These are phyloP conservation scores for Dromas ardeola DNA, from an alignment of 2,113 vertebrate genomes.

Conservation along the genomic window DNA sequence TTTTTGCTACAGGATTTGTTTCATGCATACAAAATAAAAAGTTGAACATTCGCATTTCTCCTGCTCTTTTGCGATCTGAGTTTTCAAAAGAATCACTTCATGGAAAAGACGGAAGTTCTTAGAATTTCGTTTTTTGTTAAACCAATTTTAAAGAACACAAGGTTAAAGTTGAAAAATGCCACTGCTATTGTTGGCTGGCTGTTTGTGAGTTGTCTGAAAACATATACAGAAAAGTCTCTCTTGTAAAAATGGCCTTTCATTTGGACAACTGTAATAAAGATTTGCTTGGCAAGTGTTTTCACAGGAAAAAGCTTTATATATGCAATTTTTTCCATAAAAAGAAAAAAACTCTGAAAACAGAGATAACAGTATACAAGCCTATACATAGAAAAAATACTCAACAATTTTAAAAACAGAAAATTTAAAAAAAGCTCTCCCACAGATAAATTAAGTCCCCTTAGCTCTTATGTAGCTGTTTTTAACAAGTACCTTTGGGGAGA, in stretches of 20 bases:
- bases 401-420: neutral
- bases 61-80: neutral
- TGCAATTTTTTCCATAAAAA: neutral
- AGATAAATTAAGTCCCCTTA: neutral
- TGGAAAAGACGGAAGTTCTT: conserved; percentile 43
- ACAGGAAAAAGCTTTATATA: neutral
- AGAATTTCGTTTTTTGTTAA: neutral
- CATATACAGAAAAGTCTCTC: neutral
- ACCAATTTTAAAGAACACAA: conserved; percentile 58
- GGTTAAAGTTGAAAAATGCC: conserved; percentile 67
- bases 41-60: neutral
- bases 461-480: neutral
- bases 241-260: neutral
- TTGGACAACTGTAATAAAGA: neutral
- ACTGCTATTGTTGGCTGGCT: conserved; percentile 59
- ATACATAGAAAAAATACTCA: neutral
- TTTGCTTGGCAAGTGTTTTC: conserved; percentile 3
- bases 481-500: neutral
- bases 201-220: neutral
- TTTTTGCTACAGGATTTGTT: neutral
- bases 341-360: neutral
- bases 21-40: neutral
- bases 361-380: neutral
- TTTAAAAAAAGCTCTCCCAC: neutral
- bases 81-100: conserved; percentile 33